Evolutionary conservation across 2,797 vertebrate genomes (phyloP).

Genomic region (Rhynchotus rufescens): DNA sequence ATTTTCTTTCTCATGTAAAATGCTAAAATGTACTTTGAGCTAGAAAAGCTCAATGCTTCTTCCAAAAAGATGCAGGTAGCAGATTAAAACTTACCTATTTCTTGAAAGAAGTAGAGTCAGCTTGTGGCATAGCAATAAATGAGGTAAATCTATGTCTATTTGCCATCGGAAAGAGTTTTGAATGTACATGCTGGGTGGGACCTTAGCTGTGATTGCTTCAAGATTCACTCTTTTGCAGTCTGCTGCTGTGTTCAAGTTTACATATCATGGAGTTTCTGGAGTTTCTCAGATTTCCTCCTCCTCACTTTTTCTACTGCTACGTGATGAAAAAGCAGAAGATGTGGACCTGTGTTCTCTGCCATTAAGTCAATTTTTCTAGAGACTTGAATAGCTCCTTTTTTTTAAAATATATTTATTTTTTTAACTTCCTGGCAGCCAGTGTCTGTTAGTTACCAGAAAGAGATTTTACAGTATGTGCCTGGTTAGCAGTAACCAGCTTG

Average conservation of each 20-base stretch:
- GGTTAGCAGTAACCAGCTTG: not conserved
- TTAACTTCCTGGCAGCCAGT: accelerated
- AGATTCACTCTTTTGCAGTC: not conserved
- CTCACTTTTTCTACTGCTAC: not conserved
- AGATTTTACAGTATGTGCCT: not conserved
- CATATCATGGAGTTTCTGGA: not conserved
- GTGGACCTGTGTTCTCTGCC: not conserved
- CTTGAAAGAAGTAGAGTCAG: not conserved
- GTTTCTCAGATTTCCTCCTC: not conserved
- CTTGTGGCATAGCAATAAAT: not conserved
- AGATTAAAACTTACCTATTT: not conserved
- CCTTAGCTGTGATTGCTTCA: not conserved
- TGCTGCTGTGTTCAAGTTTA: not conserved
- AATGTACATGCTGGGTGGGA: not conserved
- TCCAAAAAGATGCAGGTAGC: not conserved
- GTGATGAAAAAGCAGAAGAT: not conserved
- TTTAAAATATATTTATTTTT: not conserved
- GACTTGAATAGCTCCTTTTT: not conserved
- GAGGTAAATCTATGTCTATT: not conserved
- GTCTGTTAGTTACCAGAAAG: not conserved
- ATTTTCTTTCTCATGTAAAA: not conserved
- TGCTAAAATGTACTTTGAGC: not conserved
- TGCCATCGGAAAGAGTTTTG: not conserved
- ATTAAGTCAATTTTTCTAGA: not conserved
- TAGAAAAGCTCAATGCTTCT: not conserved